phyloP scores from a whole-genome alignment of 2,113 vertebrate species.

The Cyanistes caeruleus region DNA sequence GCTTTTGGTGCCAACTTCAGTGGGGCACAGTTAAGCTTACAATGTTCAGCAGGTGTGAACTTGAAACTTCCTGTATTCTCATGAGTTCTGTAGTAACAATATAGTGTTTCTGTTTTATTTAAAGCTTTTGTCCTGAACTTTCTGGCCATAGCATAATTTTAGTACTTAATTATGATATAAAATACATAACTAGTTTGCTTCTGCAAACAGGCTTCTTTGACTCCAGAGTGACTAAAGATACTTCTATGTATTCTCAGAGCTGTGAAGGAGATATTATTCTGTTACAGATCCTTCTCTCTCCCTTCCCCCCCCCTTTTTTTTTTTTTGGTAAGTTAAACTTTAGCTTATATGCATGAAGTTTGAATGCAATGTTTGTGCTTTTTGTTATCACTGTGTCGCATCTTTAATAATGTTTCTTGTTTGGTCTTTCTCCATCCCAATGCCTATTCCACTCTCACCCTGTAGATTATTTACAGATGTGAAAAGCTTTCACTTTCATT shows the following conservation, averaged over 20 bases:
- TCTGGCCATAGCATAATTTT: not conserved
- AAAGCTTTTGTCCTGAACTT: not conserved
- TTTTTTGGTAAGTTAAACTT: not conserved
- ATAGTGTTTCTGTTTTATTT: not conserved
- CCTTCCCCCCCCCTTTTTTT: not conserved
- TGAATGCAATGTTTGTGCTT: not conserved
- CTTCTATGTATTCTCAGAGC: not conserved
- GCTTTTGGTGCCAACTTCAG: not conserved
- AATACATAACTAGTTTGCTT: not conserved
- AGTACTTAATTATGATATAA: not conserved
- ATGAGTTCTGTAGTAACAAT: not conserved
- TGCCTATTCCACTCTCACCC: not conserved
- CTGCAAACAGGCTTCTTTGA: not conserved
- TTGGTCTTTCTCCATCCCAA: not conserved
- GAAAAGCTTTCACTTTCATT: not conserved
- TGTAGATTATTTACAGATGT: not conserved
- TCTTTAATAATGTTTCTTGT: not conserved
- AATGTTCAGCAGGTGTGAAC: not conserved
- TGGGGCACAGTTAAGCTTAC: not conserved
- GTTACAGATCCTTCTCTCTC: not conserved
- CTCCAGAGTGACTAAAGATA: not conserved
- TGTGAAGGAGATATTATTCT: not conserved
- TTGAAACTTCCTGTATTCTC: not conserved
- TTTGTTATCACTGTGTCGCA: not conserved
- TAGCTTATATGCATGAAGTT: not conserved